Evolutionary conservation across 2,888 invertebrate genomes (phyloP).

Genomic region (Hypena proboscidalis): DNA sequence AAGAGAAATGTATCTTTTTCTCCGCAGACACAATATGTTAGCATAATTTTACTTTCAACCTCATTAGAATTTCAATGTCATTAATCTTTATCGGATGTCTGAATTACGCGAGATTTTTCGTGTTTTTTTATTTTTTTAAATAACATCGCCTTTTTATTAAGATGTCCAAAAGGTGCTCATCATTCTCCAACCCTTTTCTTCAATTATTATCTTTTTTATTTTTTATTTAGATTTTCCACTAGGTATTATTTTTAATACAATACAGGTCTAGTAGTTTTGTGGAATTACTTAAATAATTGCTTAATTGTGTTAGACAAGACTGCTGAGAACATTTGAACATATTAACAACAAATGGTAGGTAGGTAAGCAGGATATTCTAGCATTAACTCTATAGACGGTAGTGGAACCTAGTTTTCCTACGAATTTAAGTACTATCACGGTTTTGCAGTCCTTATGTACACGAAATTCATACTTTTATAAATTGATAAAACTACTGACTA

Average conservation of each 20-base stretch:
- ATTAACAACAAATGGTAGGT: slow-evolving; percentile 33
- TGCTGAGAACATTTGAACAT: slow-evolving; percentile 28
- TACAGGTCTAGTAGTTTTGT: slow-evolving; percentile 53
- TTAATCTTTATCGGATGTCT: too few species aligned
- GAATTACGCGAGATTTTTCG: too few species aligned
- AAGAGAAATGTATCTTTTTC: too few species aligned
- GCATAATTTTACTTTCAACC: too few species aligned
- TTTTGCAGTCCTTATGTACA: slow-evolving; percentile 69
- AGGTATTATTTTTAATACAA: slow-evolving; percentile 51
- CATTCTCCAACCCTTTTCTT: too few species aligned
- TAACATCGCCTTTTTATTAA: too few species aligned
- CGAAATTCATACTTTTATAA: slow-evolving; percentile 34
- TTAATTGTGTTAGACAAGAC: slow-evolving; percentile 37
- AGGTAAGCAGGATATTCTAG: slow-evolving; percentile 55
- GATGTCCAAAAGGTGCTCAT: too few species aligned
- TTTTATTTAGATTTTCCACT: slow-evolving; percentile 53
- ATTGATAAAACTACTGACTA: slow-evolving; percentile 9
- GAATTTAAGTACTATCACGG: slow-evolving; percentile 78
- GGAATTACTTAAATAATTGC: slow-evolving; percentile 52
- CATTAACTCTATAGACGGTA: slow-evolving; percentile 57
- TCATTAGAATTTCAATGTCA: too few species aligned
- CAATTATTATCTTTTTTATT: too few species aligned
- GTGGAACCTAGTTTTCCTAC: slow-evolving; percentile 53
- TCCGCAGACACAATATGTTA: too few species aligned
- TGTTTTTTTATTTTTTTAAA: too few species aligned